These are phyloP conservation scores for Hypothenemus hampei DNA, from an alignment of 1,140 invertebrate genomes.

Conservation along the genomic window DNA sequence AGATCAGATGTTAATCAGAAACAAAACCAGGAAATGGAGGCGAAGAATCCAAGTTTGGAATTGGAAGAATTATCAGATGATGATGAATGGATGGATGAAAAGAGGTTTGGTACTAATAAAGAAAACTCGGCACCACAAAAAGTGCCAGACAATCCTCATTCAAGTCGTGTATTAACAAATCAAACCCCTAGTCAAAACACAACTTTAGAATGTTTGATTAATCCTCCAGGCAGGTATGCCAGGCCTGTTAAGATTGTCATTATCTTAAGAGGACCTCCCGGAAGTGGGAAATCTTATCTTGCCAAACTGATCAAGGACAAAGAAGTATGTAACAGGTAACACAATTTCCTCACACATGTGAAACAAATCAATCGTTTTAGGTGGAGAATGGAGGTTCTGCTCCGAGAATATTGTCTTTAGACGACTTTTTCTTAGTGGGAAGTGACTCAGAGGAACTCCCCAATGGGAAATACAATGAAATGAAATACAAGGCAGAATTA, in stretches of 20 bases:
- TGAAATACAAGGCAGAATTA: constrained; percentile 74
- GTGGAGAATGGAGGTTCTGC: constrained; percentile 72
- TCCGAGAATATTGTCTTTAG: constrained; percentile 85
- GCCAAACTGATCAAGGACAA: constrained; percentile 81
- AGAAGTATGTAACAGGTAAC: constrained; percentile 46
- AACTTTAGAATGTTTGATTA: constrained; percentile 80
- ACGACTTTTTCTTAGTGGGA: constrained; percentile 95
- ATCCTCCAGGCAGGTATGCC: constrained; percentile 63
- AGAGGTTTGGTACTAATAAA: constrained; percentile 2
- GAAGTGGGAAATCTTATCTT: constrained; percentile 83
- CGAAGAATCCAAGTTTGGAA: constrained; percentile 8
- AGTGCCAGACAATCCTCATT: constrained; percentile 1
- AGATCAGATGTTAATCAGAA: background rate
- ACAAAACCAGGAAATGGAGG: background rate
- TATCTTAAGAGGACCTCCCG: constrained; percentile 83
- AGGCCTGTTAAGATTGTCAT: constrained; percentile 81
- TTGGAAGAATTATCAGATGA: constrained; percentile 38
- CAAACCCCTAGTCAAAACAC: constrained; percentile 6
- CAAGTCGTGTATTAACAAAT: constrained; percentile 1
- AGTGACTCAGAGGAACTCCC: constrained; percentile 72
- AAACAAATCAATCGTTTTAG: constrained; percentile 44
- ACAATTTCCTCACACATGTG: too few relatives aligned
- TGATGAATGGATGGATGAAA: constrained; percentile 45
- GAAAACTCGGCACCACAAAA: background rate
- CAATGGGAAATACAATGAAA: constrained; percentile 68